Percentiles rank a stretch among this genome's conserved stretches.
These are phyloP conservation scores for Leptodactylus fallax DNA, from an alignment of 2,797 vertebrate genomes.

Conservation along the genomic window DNA sequence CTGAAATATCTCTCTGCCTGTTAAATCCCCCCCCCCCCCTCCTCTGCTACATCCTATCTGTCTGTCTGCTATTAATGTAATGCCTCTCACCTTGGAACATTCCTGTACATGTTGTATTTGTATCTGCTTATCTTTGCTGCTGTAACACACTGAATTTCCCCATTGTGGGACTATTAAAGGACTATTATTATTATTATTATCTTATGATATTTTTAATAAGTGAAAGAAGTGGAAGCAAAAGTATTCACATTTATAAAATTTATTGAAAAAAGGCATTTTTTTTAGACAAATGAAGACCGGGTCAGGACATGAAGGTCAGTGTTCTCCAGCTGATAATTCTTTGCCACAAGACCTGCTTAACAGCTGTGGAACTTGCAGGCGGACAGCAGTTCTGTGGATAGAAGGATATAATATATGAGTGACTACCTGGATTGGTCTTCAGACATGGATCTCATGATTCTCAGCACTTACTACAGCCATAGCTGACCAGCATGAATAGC, in stretches of 20 bases:
- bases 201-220: neutral
- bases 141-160: no score
- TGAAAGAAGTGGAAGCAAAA: neutral
- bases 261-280: neutral
- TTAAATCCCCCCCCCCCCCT: no score
- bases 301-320: neutral
- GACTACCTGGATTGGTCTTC: neutral
- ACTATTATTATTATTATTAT: no score
- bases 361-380: constrained; percentile 81
- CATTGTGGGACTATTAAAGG: no score
- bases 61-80: no score
- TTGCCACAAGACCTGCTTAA: constrained; percentile 5
- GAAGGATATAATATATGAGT: constrained; percentile 29
- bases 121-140: no score
- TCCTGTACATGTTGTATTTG: no score
- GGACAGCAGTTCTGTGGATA: constrained; percentile 80
- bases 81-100: no score
- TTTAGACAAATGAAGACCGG: neutral
- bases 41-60: no score
- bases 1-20: no score
- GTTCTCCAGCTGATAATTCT: neutral
- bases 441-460: neutral
- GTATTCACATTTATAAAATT: neutral
- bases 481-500: neutral
- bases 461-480: neutral